Percentiles rank a stretch among this genome's conserved stretches.
Conservation (phyloP, 2,888 invertebrate species). For the Dryocosmus kuriphilus region DNA sequence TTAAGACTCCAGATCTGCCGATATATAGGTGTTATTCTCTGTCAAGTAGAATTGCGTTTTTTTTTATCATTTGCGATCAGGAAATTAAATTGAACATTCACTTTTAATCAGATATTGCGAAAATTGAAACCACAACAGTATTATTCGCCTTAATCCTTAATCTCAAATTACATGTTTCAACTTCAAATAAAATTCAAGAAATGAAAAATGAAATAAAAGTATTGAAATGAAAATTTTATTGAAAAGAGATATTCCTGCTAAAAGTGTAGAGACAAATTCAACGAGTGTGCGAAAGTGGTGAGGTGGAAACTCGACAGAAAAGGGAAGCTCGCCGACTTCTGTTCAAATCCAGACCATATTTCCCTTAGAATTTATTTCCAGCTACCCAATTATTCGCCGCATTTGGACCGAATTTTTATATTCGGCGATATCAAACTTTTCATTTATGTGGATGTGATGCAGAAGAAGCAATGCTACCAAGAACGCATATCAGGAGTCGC, state of each 20-base stretch:
- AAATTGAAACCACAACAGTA: not conserved
- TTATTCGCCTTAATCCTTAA: not conserved
- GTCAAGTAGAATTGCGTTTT: not conserved
- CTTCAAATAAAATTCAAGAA: not conserved
- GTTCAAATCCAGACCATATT: not conserved
- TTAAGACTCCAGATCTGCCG: slow-evolving; percentile 2
- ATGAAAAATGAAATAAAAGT: not conserved
- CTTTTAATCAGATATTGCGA: not conserved
- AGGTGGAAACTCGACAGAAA: not conserved
- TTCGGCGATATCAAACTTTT: not conserved
- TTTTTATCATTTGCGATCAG: not conserved
- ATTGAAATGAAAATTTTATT: no score
- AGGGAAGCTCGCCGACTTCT: not conserved
- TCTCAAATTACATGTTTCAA: not conserved
- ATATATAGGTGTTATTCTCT: not conserved
- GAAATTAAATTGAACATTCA: not conserved
- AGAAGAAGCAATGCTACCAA: not conserved
- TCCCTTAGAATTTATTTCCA: not conserved
- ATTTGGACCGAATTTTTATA: not conserved
- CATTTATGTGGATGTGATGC: not conserved
- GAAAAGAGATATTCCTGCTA: no score
- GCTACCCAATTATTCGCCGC: not conserved
- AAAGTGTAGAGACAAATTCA: no score
- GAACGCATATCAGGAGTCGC: not conserved
- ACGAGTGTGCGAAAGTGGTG: no score